These are phyloP conservation scores for Scaptomyza caliginosa DNA, from an alignment of 2,888 invertebrate genomes.

Conservation along the genomic window DNA sequence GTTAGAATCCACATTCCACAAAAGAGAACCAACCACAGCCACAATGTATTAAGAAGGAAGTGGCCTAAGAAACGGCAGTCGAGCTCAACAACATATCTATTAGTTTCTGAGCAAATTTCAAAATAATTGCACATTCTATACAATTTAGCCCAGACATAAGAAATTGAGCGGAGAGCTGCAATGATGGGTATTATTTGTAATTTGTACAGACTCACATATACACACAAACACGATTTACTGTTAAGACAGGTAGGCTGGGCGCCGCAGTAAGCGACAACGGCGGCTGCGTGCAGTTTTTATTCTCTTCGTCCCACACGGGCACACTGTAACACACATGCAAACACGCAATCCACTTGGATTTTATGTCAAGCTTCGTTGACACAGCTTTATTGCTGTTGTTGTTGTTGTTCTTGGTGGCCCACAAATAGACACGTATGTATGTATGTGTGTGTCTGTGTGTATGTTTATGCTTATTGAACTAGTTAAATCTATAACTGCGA, in stretches of 20 bases:
- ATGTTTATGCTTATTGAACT: constrained; percentile 61
- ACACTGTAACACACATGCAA: constrained; percentile 1
- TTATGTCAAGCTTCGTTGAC: constrained; percentile 47
- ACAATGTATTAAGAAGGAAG: constrained; percentile 57
- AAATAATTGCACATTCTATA: constrained; percentile 71
- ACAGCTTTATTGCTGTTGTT: constrained; percentile 20
- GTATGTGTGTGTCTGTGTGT: neutral
- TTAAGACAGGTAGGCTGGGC: constrained; percentile 30
- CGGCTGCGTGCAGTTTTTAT: constrained; percentile 48
- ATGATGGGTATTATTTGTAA: constrained; percentile 62
- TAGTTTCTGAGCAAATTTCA: constrained; percentile 71
- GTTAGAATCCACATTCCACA: constrained; percentile 79
- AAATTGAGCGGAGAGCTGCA: constrained; percentile 38
- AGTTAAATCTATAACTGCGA: constrained; percentile 63
- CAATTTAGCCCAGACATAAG: constrained; percentile 47
- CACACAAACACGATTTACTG: constrained; percentile 3
- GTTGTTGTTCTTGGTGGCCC: constrained; percentile 25
- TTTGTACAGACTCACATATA: constrained; percentile 26
- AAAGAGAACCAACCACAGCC: constrained; percentile 44
- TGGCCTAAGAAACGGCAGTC: constrained; percentile 44
- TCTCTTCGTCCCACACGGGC: constrained; percentile 35
- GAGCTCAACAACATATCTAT: constrained; percentile 53
- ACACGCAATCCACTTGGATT: constrained; percentile 28
- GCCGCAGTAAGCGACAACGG: neutral
- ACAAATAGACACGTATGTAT: constrained; percentile 18